Conservation (phyloP, 2,888 invertebrate genomes). For the Pristionchus entomophagus region DNA sequence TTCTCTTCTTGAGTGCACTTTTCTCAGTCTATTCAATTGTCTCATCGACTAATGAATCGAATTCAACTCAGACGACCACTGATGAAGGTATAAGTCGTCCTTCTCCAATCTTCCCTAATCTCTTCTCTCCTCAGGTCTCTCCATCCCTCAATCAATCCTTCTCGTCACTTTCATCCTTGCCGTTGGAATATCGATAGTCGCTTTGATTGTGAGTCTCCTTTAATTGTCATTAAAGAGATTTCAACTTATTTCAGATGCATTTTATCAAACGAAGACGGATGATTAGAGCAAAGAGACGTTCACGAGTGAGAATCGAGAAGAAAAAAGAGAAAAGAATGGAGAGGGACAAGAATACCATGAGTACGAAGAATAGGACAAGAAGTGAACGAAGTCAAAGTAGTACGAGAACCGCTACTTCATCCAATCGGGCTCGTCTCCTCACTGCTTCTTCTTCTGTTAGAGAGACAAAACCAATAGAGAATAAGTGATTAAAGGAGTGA, state of each 20-base stretch:
- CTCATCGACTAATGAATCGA: not conserved
- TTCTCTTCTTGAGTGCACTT: not conserved
- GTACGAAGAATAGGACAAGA: not conserved
- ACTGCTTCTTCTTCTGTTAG: not conserved
- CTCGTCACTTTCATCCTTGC: not conserved
- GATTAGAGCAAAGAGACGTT: not conserved
- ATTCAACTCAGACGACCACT: not conserved
- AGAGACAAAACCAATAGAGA: not conserved
- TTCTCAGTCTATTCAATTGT: not conserved
- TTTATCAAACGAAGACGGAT: not conserved
- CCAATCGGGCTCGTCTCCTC: not conserved
- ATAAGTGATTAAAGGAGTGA: not conserved
- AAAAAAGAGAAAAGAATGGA: not conserved
- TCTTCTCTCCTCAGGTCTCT: not conserved
- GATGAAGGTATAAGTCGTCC: not conserved
- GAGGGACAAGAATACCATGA: not conserved
- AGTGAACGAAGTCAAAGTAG: not conserved
- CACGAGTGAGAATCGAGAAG: not conserved
- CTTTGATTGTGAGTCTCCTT: not conserved
- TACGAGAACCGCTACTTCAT: not conserved
- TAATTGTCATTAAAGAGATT: not conserved
- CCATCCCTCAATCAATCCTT: not conserved
- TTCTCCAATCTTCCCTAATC: not conserved
- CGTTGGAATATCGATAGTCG: not conserved
- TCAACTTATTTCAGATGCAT: not conserved